These are phyloP conservation scores for Heterodera filipjevi DNA, from an alignment of 2,888 invertebrate species.

Conservation along the genomic window DNA sequence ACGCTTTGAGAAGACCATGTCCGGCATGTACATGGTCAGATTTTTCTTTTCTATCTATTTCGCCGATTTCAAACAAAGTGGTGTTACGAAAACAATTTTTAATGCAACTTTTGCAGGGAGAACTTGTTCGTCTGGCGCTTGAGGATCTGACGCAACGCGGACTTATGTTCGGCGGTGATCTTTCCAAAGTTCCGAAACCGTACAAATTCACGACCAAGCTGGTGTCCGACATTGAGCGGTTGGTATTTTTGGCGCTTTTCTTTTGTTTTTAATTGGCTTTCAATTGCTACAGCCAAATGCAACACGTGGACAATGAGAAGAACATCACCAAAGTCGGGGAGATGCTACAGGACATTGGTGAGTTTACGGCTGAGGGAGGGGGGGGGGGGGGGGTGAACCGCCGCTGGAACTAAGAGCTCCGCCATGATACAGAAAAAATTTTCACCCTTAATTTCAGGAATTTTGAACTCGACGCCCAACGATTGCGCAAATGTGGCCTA, in stretches of 20 bases:
- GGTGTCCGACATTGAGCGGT: slow-evolving; percentile 89
- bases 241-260: not conserved
- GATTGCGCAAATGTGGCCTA: slow-evolving; percentile 90
- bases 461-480: slow-evolving; percentile 72
- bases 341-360: slow-evolving; percentile 84
- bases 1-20: slow-evolving; percentile 91
- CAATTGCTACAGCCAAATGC: slow-evolving; percentile 82
- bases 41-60: too few species aligned
- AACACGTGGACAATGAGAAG: slow-evolving; percentile 67
- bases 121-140: slow-evolving; percentile 83
- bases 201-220: slow-evolving; percentile 87
- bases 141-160: slow-evolving; percentile 75
- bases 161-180: slow-evolving; percentile 56
- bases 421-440: too few species aligned
- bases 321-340: slow-evolving; percentile 48
- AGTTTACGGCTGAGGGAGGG: slow-evolving; percentile 66
- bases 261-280: not conserved
- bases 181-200: slow-evolving; percentile 51
- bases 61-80: too few species aligned
- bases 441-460: not conserved
- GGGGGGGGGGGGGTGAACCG: too few species aligned
- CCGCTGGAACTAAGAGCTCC: too few species aligned
- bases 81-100: not conserved
- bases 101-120: slow-evolving; percentile 71
- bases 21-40: slow-evolving; percentile 81